phyloP scores from a whole-genome alignment of 2,888 invertebrate species.

The Mesorhabditis sp. region DNA sequence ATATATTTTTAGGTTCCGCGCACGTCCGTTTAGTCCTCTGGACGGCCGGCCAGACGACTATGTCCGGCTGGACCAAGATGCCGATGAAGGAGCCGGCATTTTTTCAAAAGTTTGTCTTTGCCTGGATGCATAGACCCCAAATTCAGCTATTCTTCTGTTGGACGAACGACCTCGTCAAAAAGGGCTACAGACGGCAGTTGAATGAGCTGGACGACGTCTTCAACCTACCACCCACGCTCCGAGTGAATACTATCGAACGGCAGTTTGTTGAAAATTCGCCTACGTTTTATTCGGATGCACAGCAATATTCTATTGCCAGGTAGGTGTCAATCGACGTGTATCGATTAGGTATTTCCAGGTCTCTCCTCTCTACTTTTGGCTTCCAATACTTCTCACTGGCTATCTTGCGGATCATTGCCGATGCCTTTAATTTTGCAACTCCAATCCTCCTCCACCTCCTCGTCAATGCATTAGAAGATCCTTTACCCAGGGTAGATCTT shows the following conservation, averaged over 20 bases:
- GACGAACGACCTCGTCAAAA: conserved; percentile 61
- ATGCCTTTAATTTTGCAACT: conserved; percentile 79
- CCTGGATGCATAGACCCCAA: neutral
- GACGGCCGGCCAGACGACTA: conserved; percentile 9
- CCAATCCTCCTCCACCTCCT: conserved; percentile 81
- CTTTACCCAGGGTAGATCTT: conserved; percentile 65
- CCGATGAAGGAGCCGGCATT: conserved; percentile 22
- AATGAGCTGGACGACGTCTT: conserved; percentile 76
- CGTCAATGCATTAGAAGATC: conserved; percentile 75
- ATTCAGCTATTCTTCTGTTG: conserved; percentile 44
- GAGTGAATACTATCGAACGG: conserved; percentile 66
- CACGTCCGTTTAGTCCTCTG: neutral
- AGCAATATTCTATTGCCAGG: conserved; percentile 35
- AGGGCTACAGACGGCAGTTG: conserved; percentile 74
- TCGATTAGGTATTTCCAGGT: conserved; percentile 9
- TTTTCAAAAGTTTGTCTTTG: conserved; percentile 9
- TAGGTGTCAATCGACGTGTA: conserved; percentile 7
- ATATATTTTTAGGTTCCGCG: neutral
- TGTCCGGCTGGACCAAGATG: conserved; percentile 13
- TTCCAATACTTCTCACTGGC: conserved; percentile 80
- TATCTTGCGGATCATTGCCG: conserved; percentile 76
- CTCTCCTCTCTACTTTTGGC: conserved; percentile 64
- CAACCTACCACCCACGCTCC: conserved; percentile 72
- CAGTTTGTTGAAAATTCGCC: conserved; percentile 40
- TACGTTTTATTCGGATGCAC: conserved; percentile 35